Base-by-base conservation (phyloP, 2,797 vertebrate genomes). In the Varecia variegata region DNA sequence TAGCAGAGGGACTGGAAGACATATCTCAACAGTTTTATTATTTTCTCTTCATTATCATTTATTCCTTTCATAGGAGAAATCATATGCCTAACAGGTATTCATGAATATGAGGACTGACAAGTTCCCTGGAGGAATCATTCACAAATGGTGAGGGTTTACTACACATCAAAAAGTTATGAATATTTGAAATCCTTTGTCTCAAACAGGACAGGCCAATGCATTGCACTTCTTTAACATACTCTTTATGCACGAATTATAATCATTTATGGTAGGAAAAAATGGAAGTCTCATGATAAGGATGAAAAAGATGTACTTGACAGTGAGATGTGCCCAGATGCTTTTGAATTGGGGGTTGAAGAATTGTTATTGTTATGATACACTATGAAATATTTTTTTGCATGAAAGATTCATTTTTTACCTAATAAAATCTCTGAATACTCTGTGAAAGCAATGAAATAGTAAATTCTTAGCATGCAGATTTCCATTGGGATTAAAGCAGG, bases 401-500 rank as follows among this genome's bases (percentile, higher is more conserved):
- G 43, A 91, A 92, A 70, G 27, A 10, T 84, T 88, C 73, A 62
- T 83, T 95, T 88, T 79, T 94, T 11, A 23, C 45, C 56, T 89
- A 68, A 96, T 58, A 93, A 82, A 58, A 27, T 15, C 45, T 23
- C 4, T 35, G 76, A 96, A 93, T 93, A 96, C 17, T 40, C 6
- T 82, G 43, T 83, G 86, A 93, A 97, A 97, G 54, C n/a, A 97
- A 80, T 35, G 18, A 91, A 56, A n/a, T 8, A 93, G 80, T 93
- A 96, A 92, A 40, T 89, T 96, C 67, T 77, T 23, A 96, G 9
- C 27, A 84, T 88, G 20, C 2, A 77, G 43, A 82, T 21, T 97
- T 97, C 83, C 76, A 97, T 62, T 89, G 83, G 40, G 82, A 73
- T 96, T 98, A 96, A 98, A 97, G n/a, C 14, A 94, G 10, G 20